These are phyloP conservation scores for Delphinus delphis DNA, from an alignment of 2,113 vertebrate genomes.

Conservation along the genomic window DNA sequence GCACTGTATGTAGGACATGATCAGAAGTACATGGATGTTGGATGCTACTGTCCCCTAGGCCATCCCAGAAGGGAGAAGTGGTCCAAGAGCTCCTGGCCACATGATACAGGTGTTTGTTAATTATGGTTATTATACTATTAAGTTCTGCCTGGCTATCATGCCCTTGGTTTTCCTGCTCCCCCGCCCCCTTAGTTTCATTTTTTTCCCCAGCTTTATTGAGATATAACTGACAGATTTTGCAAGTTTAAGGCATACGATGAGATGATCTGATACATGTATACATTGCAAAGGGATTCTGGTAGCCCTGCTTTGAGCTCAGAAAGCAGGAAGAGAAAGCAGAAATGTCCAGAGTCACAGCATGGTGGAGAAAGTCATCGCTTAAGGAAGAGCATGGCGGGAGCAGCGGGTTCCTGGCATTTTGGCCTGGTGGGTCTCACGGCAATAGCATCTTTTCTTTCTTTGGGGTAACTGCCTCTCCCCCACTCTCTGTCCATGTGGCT, in stretches of 20 bases:
- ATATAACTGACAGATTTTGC: not conserved
- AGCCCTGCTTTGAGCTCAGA: not conserved
- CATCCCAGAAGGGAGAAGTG: not conserved
- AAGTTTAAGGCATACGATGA: not conserved
- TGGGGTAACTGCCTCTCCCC: not conserved
- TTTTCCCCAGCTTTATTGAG: not conserved
- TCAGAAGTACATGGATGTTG: not conserved
- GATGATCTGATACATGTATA: not conserved
- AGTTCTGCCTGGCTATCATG: not conserved
- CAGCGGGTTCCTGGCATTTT: not conserved
- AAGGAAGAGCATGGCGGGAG: not conserved
- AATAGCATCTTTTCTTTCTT: not conserved
- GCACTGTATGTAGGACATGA: not conserved
- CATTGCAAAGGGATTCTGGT: not conserved
- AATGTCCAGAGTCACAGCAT: not conserved
- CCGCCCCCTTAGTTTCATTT: not conserved
- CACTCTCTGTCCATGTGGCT: rapidly evolving
- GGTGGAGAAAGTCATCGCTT: not conserved
- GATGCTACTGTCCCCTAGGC: not conserved
- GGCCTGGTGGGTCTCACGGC: not conserved
- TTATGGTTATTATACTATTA: not conserved
- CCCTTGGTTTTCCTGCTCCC: not conserved
- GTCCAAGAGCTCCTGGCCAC: not conserved
- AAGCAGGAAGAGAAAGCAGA: not conserved
- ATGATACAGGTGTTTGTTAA: not conserved